Base-by-base conservation (phyloP, 1,140 invertebrate genomes). In the Tetragonula clypearis region DNA sequence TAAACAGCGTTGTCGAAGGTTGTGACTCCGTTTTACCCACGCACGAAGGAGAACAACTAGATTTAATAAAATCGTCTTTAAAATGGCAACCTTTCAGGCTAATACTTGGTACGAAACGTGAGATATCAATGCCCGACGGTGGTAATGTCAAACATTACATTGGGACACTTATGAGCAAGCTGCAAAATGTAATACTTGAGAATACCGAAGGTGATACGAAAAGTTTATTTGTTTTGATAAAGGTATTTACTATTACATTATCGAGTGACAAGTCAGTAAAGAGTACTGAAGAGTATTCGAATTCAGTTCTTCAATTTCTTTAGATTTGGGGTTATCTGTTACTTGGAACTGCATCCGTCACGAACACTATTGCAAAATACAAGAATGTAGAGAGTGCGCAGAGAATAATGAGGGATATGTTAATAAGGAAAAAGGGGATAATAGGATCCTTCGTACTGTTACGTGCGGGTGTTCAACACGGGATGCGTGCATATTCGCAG, bases 121-220 rank as follows among this genome's bases (percentile, higher is more conserved):
- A 92, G 80, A 91, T 96, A 11, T 93, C 82, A n/a, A 96, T 97
- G 96, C 96, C 96, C 15, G 95, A 96, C 92, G 96, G 96, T 14
- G 93, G 94, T 75, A 97, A 97, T 92, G 95, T 97, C 11, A 95
- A 97, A 81, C 93, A 95, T 85, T 92, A 93, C 62, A 90, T 98
- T 2, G 94, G 95, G 5, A 92, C 96, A 71, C 90, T 95, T 8
- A 95, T 97, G 83, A 93, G 95, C 26, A 89, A 92, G 78, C 90
- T 97, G 8, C 96, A 97, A 87, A 93, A 94, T 66, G 95, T 95
- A 85, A 95, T 98, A 86, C 92, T 97, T n/a, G 93, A 95, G 62
- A 94, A 95, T 71, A 94, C 95, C 79, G 97, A 97, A 92, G 97
- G 98, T 92, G 97, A 98, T 92, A 98, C 97, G 0, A 97, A 97